Percentiles rank a stretch among this genome's conserved stretches.
phyloP scores from a whole-genome alignment of 2,113 vertebrate species.

The Psilopogon haemacephalus region DNA sequence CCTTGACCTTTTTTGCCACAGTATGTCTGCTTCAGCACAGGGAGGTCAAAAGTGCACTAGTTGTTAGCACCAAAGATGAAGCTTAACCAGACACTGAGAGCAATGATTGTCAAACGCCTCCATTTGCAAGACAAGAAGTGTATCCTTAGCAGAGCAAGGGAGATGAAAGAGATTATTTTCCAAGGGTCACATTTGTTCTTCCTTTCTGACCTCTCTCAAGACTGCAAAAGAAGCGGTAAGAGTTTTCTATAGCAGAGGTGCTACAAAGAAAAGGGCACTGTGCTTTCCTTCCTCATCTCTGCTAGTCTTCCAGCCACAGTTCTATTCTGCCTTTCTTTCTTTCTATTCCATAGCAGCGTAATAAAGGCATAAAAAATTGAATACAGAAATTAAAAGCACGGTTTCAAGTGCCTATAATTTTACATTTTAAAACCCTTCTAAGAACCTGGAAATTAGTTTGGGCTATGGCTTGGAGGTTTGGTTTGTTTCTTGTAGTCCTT shows the following conservation, averaged over 20 bases:
- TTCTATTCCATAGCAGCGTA: neutral
- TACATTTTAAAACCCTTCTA: neutral
- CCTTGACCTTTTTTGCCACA: slow-evolving; percentile 64
- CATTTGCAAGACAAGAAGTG: slow-evolving; percentile 75
- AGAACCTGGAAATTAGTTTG: neutral
- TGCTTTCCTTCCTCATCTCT: slow-evolving; percentile 8
- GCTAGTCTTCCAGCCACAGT: neutral
- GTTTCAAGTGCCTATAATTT: neutral
- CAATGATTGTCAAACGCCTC: slow-evolving; percentile 68
- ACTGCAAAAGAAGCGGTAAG: slow-evolving; percentile 44
- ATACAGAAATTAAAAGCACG: slow-evolving; percentile 17
- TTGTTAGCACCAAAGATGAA: slow-evolving; percentile 66
- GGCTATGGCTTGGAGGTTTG: neutral
- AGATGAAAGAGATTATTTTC: slow-evolving; percentile 73
- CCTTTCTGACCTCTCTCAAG: slow-evolving; percentile 70
- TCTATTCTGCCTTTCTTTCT: neutral
- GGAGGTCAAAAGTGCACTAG: slow-evolving; percentile 70
- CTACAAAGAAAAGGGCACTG: slow-evolving; percentile 17
- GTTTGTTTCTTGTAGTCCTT: neutral
- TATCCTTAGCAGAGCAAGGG: slow-evolving; percentile 62
- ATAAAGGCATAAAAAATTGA: neutral
- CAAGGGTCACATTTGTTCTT: slow-evolving; percentile 68
- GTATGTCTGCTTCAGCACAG: slow-evolving; percentile 38
- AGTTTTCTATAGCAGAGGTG: slow-evolving; percentile 49
- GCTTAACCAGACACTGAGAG: slow-evolving; percentile 62